phyloP scores from a whole-genome alignment of 2,113 vertebrate genomes.

The cat (Felis catus) region F.catus_Fca126_mat1.0 CM031411.1:98923001-98923500 shows the following conservation, averaged over 20 bases:
- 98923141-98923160: background rate
- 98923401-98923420: background rate
- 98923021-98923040: conserved; percentile 13
- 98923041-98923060: conserved; percentile 27
- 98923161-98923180: conserved; percentile 2
- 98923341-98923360: background rate
- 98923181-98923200: background rate
- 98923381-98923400: background rate
- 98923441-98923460: conserved; percentile 20
- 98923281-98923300: conserved; percentile 24
- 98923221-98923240: conserved; percentile 1
- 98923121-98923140: background rate
- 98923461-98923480: background rate
- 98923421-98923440: background rate
- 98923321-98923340: conserved; percentile 18
- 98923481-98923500: conserved; percentile 16
- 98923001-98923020: conserved; percentile 10
- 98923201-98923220: background rate
- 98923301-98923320: background rate
- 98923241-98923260: conserved; percentile 9
- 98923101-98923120: background rate
- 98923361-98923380: background rate
- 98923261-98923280: conserved; percentile 21
- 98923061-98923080: background rate
- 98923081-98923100: background rate